These are phyloP conservation scores for Urocitellus parryii DNA, from an alignment of 2,113 vertebrate species.

Conservation along the genomic window DNA sequence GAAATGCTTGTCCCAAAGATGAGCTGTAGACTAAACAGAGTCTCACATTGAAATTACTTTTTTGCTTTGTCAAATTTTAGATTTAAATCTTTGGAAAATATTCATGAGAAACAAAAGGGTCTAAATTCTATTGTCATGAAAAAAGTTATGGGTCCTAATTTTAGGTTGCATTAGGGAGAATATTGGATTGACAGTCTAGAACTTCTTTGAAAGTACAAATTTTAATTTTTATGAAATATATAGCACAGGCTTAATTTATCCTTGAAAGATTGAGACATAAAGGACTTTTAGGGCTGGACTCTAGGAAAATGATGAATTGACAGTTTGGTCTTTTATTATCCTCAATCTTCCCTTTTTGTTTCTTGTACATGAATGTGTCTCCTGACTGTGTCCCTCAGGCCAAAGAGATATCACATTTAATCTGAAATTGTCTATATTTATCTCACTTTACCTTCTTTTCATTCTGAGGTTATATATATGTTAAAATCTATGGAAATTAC, in stretches of 20 bases:
- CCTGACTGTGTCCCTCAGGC: background rate
- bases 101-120: background rate
- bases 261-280: background rate
- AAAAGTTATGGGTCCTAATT: background rate
- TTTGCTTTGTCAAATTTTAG: constrained; percentile 70
- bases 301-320: background rate
- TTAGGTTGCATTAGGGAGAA: background rate
- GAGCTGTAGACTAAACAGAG: constrained; percentile 85
- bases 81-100: background rate
- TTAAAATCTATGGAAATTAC: background rate
- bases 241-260: background rate
- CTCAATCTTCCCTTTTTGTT: background rate
- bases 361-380: background rate
- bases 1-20: constrained; percentile 76
- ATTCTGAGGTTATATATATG: background rate
- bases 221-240: background rate
- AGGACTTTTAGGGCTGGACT: background rate
- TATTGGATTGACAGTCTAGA: background rate
- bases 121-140: background rate
- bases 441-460: background rate
- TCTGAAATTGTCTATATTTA: background rate
- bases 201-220: background rate
- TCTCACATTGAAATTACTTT: constrained; percentile 72
- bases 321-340: background rate
- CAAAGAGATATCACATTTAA: background rate